Conservation (phyloP, 2,888 invertebrate species). For the Dynastes tityus region DNA sequence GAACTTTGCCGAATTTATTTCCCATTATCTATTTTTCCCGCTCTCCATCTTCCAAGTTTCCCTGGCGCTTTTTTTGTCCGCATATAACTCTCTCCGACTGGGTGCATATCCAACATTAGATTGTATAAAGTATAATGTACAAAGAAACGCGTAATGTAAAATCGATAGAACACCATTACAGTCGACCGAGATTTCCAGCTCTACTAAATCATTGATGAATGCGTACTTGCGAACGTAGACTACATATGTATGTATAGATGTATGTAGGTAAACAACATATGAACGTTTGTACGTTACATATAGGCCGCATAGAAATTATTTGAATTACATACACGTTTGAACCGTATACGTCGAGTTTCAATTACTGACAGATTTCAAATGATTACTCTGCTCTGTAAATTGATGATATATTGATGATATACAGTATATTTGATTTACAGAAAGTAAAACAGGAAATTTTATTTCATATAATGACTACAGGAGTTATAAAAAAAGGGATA, state of each 20-base stretch:
- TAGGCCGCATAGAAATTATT: constrained; percentile 2
- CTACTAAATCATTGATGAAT: constrained; percentile 66
- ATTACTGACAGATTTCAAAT: constrained; percentile 1
- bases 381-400: background rate
- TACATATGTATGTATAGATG: constrained; percentile 3
- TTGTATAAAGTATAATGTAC: constrained; percentile 73
- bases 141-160: constrained; percentile 73
- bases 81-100: constrained; percentile 67
- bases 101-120: constrained; percentile 72
- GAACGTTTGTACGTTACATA: constrained; percentile 7
- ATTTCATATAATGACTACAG: no score
- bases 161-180: constrained; percentile 72
- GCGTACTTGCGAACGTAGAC: constrained; percentile 18
- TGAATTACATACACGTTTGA: background rate
- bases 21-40: constrained; percentile 71
- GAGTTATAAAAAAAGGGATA: no score
- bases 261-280: constrained; percentile 1
- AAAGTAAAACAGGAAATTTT: no score
- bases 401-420: background rate
- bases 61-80: constrained; percentile 58
- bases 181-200: constrained; percentile 69
- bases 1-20: constrained; percentile 70
- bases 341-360: background rate
- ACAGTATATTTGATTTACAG: no score
- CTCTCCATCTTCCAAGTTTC: constrained; percentile 66